Conservation (phyloP, 1,140 invertebrate genomes). For the Pararge aegeria region DNA sequence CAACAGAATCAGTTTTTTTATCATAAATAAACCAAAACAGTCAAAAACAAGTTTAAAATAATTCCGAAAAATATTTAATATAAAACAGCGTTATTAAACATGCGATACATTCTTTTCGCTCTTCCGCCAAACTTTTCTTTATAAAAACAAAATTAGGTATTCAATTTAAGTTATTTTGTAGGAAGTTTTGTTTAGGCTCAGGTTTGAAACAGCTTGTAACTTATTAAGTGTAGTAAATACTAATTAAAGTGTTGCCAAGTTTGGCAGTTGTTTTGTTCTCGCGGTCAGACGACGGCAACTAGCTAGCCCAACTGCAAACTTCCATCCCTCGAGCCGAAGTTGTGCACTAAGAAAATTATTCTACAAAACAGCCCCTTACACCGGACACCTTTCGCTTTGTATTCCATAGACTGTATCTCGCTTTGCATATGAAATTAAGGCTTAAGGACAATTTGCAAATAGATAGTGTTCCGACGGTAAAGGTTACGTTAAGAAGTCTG, state of each 20-base stretch:
- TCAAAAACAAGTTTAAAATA: conserved; percentile 3
- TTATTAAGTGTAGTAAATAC: conserved; percentile 47
- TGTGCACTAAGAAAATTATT: conserved; percentile 39
- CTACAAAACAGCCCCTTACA: conserved; percentile 33
- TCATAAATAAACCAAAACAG: not conserved
- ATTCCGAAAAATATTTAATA: conserved; percentile 5
- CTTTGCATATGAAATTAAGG: conserved; percentile 30
- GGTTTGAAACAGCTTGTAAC: conserved; percentile 38
- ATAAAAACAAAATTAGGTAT: conserved; percentile 32
- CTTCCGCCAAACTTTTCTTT: conserved; percentile 36
- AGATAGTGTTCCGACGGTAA: conserved; percentile 16
- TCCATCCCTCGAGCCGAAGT: conserved; percentile 49
- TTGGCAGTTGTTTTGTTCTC: conserved; percentile 43
- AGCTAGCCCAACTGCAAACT: conserved; percentile 39
- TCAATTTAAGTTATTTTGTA: conserved; percentile 38
- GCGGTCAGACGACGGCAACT: conserved; percentile 43
- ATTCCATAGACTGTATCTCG: conserved; percentile 9
- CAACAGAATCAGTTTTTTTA: too few relatives aligned
- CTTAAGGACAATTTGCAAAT: conserved; percentile 30
- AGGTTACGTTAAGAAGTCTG: conserved; percentile 29
- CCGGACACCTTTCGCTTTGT: conserved; percentile 5
- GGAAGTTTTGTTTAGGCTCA: conserved; percentile 28
- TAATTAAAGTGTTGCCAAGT: conserved; percentile 65
- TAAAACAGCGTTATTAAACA: conserved; percentile 6
- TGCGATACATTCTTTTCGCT: conserved; percentile 14